Evolutionary conservation across 2,113 vertebrate genomes (phyloP).

Genomic region (Rissa tridactyla): DNA sequence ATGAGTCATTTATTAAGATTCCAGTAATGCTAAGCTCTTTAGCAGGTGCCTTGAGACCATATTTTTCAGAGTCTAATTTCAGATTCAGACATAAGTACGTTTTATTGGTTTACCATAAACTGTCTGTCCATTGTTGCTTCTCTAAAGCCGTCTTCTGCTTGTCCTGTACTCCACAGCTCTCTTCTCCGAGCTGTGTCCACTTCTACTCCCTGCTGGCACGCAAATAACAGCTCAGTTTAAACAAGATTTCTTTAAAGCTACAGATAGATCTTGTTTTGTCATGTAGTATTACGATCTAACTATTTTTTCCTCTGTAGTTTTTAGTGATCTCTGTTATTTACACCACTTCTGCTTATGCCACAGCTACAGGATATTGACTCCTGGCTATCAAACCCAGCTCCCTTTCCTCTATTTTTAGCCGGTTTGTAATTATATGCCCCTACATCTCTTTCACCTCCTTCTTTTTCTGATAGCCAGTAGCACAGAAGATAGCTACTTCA

Average conservation of each 20-base stretch:
- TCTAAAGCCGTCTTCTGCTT: background rate
- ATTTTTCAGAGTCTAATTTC: slow-evolving; percentile 65
- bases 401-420: background rate
- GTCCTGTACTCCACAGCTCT: background rate
- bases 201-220: background rate
- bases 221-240: background rate
- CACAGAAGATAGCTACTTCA: background rate
- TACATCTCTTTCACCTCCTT: background rate
- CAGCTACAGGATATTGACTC: background rate
- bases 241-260: background rate
- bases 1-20: slow-evolving; percentile 69
- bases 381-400: background rate
- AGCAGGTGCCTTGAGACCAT: slow-evolving; percentile 61
- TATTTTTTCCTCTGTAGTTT: background rate
- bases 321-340: background rate
- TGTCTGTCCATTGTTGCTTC: slow-evolving; percentile 13
- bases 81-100: slow-evolving; percentile 47
- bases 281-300: rapidly evolving
- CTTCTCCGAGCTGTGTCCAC: background rate
- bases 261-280: background rate
- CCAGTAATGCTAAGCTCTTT: slow-evolving; percentile 65
- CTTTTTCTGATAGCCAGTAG: background rate
- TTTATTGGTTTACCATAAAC: slow-evolving; percentile 67
- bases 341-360: background rate
- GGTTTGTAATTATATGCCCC: background rate